phyloP scores from a whole-genome alignment of 2,113 vertebrate species.

The Chamaea fasciata region DNA sequence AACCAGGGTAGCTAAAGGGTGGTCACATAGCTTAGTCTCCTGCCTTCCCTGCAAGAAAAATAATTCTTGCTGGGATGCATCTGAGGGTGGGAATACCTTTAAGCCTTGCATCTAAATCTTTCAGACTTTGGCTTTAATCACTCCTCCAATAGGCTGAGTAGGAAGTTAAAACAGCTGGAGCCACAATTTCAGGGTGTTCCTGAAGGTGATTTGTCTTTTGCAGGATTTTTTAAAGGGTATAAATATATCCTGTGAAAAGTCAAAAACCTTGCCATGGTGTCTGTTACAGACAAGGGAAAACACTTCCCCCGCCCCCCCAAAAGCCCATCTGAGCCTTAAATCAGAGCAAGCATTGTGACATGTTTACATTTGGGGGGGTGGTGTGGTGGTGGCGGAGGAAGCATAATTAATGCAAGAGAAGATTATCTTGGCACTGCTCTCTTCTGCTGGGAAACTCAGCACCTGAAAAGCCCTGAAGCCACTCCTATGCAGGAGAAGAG shows the following conservation, averaged over 20 bases:
- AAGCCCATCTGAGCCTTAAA: neutral
- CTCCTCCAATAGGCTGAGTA: neutral
- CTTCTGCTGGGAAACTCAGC: neutral
- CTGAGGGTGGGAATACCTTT: neutral
- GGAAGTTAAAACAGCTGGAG: slow-evolving; percentile 15
- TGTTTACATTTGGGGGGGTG: neutral
- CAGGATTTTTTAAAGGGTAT: neutral
- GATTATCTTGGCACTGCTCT: neutral
- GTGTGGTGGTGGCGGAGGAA: accelerated
- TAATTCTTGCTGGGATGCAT: neutral
- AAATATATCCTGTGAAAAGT: neutral
- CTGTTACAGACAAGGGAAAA: neutral
- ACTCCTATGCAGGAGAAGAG: neutral
- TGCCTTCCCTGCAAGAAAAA: neutral
- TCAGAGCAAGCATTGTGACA: neutral
- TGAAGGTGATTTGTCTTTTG: neutral
- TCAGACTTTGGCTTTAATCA: neutral
- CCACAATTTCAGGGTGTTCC: neutral
- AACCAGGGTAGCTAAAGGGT: neutral
- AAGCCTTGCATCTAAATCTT: neutral
- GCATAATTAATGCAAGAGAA: neutral
- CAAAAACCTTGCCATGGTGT: neutral
- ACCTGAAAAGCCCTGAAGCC: neutral
- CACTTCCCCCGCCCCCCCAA: too few species aligned
- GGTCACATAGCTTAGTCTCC: neutral